Conservation (phyloP, 2,797 vertebrate genomes). For the Fringilla coelebs region DNA sequence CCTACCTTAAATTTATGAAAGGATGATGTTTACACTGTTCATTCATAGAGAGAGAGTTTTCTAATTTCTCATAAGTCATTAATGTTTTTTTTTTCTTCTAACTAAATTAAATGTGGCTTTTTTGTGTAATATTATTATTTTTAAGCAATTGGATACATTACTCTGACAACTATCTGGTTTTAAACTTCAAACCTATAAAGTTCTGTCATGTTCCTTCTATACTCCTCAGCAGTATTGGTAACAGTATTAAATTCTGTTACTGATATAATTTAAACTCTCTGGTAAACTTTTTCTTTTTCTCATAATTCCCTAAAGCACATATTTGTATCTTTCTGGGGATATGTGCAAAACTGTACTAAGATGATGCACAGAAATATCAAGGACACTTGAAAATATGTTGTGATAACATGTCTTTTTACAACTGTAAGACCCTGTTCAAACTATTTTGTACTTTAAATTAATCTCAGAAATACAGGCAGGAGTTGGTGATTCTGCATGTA, state of each 20-base stretch:
- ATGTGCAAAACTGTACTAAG: not conserved
- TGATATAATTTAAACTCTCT: not conserved
- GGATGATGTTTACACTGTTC: not conserved
- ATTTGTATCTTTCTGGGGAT: not conserved
- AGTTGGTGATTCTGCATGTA: not conserved
- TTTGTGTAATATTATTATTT: not conserved
- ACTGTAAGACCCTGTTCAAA: not conserved
- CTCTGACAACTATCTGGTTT: not conserved
- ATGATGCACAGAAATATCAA: not conserved
- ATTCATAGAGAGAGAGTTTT: not conserved
- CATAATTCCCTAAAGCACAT: not conserved
- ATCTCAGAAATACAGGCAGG: not conserved
- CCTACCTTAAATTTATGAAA: not conserved
- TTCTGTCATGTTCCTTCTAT: not conserved
- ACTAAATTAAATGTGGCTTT: not conserved
- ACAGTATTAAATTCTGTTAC: not conserved
- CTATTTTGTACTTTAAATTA: not conserved
- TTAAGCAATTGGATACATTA: not conserved
- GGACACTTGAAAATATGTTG: not conserved
- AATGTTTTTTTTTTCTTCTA: not conserved
- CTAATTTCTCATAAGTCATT: not conserved
- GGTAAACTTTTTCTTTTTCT: not conserved
- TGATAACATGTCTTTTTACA: not conserved
- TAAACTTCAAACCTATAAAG: not conserved
- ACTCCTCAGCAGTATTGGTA: not conserved